Conservation (phyloP, 1,140 invertebrate genomes). For the Homalodisca vitripennis region DNA sequence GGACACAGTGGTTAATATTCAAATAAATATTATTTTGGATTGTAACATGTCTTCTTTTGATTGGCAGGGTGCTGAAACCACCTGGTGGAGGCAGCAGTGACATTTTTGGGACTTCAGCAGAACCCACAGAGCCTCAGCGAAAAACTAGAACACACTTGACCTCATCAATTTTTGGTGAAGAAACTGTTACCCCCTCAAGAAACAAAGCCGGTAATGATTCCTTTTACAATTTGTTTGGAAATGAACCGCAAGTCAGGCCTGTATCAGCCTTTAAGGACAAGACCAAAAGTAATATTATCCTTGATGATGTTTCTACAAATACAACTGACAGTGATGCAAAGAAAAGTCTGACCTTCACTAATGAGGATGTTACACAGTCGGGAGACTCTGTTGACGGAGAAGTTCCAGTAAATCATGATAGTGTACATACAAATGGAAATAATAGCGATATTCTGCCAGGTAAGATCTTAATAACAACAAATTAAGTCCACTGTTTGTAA, state of each 20-base stretch:
- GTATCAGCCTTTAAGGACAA: slow-evolving; percentile 24
- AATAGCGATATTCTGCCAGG: too few species aligned
- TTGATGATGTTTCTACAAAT: too few species aligned
- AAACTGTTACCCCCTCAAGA: not conserved
- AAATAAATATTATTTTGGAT: too few species aligned
- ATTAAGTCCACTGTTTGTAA: too few species aligned
- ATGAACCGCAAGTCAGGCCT: slow-evolving; percentile 26
- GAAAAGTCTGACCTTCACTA: not conserved
- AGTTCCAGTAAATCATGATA: too few species aligned
- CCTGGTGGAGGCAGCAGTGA: slow-evolving; percentile 64
- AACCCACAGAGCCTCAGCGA: slow-evolving; percentile 39
- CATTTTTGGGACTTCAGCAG: slow-evolving; percentile 52
- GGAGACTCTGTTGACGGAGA: not conserved
- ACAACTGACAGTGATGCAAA: too few species aligned
- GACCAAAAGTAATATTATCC: slow-evolving; percentile 33
- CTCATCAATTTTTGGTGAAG: slow-evolving; percentile 30
- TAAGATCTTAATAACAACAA: too few species aligned
- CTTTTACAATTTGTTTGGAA: slow-evolving; percentile 34
- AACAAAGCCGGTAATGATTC: slow-evolving; percentile 38
- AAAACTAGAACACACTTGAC: slow-evolving; percentile 47
- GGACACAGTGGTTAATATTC: too few species aligned
- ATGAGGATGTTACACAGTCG: not conserved
- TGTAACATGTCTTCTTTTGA: slow-evolving; percentile 25
- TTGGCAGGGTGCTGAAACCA: slow-evolving; percentile 60
- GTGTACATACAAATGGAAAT: too few species aligned